Evolutionary conservation across 2,888 invertebrate genomes (phyloP), one percentile per base, ranked within the genome.

Genomic region (Nemapogon koenigi): DNA sequence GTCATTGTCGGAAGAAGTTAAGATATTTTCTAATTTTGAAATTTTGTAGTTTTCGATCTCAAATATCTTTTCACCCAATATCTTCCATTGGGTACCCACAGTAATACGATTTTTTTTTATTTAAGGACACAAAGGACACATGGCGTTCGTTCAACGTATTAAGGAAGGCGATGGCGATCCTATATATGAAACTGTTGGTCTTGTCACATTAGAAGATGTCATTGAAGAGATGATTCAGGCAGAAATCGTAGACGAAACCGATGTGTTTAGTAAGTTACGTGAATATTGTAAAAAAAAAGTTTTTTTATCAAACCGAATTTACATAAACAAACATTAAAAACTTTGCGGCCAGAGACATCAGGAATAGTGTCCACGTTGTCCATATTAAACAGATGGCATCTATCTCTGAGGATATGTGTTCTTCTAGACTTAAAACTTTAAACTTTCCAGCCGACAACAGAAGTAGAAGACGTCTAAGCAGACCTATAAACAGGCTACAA

Each of bases 181-280:
- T 0, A 91, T 92, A 52, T 97, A 97, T 63, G 96, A 97, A 73
- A 92, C 94, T 1, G 85, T 95, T 29, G 99, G 99, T 0, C 83
- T 99, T 39, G 90, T 99, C 14, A 99, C 99, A 0, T 71, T 99
- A 39, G 99, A 99, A 61, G 98, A 99, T 73, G 97, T 99, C 47
- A 98, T 99, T 47, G 98, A 99, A 61, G 98, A 98, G 73, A 86
- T 99, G 58, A 96, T 99, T 40, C 97, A 99, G 62, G 93, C 97
- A 0, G 99, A 99, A 81, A 99, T 99, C 51, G 90, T 97, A 49
- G 99, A 99, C 65, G 99, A 99, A 72, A 97, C 97, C 1, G 99
- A 99, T 65, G 95, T 96, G 7, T 87, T 93, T 61, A 90, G 95
- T 89, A 76, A 90, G 88, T 84, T n/a, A n/a, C n/a, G n/a, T n/a